Evolutionary conservation across 1,140 invertebrate genomes (phyloP).

Genomic region (Philotrypesis tridentata): DNA sequence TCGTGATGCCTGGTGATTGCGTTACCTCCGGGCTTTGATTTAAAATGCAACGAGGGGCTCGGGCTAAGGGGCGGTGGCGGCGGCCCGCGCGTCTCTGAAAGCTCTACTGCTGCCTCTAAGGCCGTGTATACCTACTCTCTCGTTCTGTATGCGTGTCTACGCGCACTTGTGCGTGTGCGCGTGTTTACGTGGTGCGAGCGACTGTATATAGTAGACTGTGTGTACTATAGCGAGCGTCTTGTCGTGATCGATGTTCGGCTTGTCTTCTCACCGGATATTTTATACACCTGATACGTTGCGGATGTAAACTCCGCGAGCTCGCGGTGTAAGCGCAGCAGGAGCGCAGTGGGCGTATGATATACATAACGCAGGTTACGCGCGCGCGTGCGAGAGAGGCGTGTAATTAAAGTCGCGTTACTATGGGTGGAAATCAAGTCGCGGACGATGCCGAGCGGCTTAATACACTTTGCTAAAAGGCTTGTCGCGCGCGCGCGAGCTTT

Average conservation of each 20-base stretch:
- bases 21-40: conserved; percentile 75
- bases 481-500: neutral
- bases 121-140: neutral
- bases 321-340: too few relatives aligned
- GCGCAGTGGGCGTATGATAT: too few relatives aligned
- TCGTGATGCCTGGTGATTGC: conserved; percentile 75
- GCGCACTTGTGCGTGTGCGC: too few relatives aligned
- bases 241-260: too few relatives aligned
- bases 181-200: neutral
- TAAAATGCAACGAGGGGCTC: conserved; percentile 73
- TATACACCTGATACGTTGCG: too few relatives aligned
- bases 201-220: too few relatives aligned
- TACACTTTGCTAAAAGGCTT: neutral
- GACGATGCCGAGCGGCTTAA: neutral
- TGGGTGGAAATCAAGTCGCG: neutral
- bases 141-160: neutral
- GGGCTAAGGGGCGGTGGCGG: conserved; percentile 53
- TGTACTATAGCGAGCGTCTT: too few relatives aligned
- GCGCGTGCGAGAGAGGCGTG: too few relatives aligned
- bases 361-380: too few relatives aligned
- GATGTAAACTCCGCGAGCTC: too few relatives aligned
- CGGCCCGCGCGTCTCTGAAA: conserved; percentile 59
- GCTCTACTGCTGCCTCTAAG: conserved; percentile 46
- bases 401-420: neutral
- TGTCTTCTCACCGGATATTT: too few relatives aligned